These are phyloP conservation scores for Xiphophorus hellerii DNA, from an alignment of 2,113 vertebrate genomes.

Conservation along the genomic window DNA sequence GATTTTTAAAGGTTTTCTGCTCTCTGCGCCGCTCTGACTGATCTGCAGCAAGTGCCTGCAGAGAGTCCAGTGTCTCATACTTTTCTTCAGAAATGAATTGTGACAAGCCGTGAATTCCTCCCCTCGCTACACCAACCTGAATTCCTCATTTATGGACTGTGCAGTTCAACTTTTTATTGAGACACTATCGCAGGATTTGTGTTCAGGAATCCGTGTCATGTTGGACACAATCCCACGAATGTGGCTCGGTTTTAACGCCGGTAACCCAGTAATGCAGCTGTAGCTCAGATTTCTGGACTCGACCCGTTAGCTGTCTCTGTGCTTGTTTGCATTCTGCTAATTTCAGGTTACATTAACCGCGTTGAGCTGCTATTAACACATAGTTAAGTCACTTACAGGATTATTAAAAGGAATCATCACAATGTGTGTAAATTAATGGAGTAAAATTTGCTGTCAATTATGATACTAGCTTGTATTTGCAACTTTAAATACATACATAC, in stretches of 20 bases:
- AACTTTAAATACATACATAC: no score
- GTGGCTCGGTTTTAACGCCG: constrained; percentile 9
- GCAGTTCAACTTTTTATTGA: constrained; percentile 47
- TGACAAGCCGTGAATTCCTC: background rate
- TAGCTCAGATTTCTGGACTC: constrained; percentile 35
- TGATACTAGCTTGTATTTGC: no score
- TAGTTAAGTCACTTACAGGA: no score
- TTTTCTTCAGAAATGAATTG: background rate
- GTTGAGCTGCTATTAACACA: no score
- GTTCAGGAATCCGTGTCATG: constrained; percentile 63
- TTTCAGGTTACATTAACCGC: no score
- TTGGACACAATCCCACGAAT: constrained; percentile 49
- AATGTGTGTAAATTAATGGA: no score
- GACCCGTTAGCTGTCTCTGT: constrained; percentile 1
- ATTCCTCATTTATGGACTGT: constrained; percentile 35
- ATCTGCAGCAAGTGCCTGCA: background rate
- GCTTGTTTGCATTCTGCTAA: no score
- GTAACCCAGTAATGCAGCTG: constrained; percentile 31
- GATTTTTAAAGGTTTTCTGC: background rate
- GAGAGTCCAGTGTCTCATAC: background rate
- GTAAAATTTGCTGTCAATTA: no score
- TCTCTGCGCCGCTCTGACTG: background rate
- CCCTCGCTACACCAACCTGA: background rate
- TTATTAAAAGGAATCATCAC: no score
- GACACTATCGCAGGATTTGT: constrained; percentile 53